A percentile compares a stretch with the other conserved stretches of the same genome.
These are phyloP conservation scores for Panzeria rudis DNA, from an alignment of 2,888 invertebrate genomes.

Conservation along the genomic window DNA sequence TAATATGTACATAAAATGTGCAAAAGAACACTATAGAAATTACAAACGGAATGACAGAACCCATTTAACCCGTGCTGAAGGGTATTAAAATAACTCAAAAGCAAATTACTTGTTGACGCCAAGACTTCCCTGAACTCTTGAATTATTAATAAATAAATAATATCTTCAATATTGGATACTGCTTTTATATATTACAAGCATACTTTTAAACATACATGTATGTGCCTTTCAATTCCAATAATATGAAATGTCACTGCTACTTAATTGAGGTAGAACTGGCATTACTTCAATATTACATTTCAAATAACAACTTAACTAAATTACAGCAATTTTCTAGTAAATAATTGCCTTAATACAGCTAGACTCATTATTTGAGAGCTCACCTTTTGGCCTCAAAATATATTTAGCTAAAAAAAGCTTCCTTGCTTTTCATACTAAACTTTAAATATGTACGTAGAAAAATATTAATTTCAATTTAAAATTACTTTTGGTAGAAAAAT, in stretches of 20 bases:
- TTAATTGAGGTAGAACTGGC: not conserved
- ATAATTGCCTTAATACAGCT: constrained; percentile 8
- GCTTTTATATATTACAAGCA: too few species aligned
- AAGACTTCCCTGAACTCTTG: not conserved
- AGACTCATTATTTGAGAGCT: constrained; percentile 11
- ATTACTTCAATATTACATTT: not conserved
- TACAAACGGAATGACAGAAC: not conserved
- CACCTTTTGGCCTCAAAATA: constrained; percentile 51
- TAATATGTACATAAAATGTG: too few species aligned
- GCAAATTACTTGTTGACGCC: not conserved
- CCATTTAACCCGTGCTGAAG: not conserved
- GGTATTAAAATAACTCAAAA: not conserved
- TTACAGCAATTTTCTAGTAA: constrained; percentile 38
- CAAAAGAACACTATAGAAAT: not conserved
- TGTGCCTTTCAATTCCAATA: not conserved
- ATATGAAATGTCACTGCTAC: constrained; percentile 13
- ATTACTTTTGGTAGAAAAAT: not conserved
- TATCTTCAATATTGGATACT: not conserved
- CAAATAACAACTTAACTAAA: constrained; percentile 25
- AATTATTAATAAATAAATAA: not conserved
- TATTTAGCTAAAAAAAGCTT: constrained; percentile 28
- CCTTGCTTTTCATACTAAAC: constrained; percentile 11
- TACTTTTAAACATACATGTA: not conserved
- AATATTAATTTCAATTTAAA: not conserved
- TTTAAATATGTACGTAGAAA: not conserved